Evolutionary conservation across 1,140 invertebrate species (phyloP).

Genomic region (Calliphora vicina): DNA sequence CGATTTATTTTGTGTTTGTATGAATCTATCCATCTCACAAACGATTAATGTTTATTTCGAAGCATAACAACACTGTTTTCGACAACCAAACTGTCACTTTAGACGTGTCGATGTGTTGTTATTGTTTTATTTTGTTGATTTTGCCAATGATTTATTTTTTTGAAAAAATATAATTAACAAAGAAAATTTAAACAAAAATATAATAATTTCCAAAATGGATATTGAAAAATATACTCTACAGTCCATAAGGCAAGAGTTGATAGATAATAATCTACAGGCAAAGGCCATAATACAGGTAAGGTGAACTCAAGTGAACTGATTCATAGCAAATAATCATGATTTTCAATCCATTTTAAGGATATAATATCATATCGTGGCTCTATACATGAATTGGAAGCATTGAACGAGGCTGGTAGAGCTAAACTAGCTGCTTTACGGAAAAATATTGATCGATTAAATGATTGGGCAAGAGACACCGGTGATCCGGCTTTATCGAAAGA

Average conservation of each 20-base stretch:
- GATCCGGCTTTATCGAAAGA: slow-evolving; percentile 70
- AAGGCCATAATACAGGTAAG: slow-evolving; percentile 81
- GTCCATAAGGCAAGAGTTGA: slow-evolving; percentile 68
- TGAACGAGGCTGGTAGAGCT: slow-evolving; percentile 76
- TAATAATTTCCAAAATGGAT: slow-evolving; percentile 46
- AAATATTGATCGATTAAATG: slow-evolving; percentile 73
- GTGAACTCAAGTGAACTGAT: background rate
- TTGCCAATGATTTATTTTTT: background rate
- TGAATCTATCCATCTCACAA: background rate
- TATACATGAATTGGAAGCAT: slow-evolving; percentile 72
- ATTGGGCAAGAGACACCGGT: slow-evolving; percentile 72
- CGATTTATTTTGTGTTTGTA: too few relatives aligned
- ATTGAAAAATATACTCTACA: slow-evolving; percentile 55
- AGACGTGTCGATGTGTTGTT: slow-evolving; percentile 12
- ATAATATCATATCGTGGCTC: slow-evolving; percentile 74
- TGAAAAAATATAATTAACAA: background rate
- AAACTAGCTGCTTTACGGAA: slow-evolving; percentile 73
- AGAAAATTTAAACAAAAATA: background rate
- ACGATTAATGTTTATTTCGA: background rate
- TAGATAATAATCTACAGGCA: slow-evolving; percentile 75
- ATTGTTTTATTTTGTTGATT: slow-evolving; percentile 14
- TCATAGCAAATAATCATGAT: background rate
- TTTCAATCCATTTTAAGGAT: slow-evolving; percentile 65
- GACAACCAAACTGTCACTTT: background rate
- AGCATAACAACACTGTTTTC: background rate